Percentiles rank a stretch among this genome's conserved stretches.
Conservation (phyloP, 2,888 invertebrate species). For the Platycnemis pennipes region DNA sequence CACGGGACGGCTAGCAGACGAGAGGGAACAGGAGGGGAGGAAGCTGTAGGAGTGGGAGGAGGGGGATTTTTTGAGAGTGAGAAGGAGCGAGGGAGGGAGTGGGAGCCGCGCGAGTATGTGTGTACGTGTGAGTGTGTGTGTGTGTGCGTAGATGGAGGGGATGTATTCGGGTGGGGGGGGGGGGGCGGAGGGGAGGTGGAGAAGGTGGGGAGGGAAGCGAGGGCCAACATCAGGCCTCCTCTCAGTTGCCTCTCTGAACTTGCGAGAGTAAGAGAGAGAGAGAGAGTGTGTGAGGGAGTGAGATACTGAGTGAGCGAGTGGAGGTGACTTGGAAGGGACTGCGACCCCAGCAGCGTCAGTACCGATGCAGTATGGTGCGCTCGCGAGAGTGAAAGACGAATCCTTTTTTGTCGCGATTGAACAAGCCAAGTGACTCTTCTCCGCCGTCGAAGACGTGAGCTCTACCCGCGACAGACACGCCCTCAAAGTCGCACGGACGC, state of each 20-base stretch:
- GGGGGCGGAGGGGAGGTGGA: not conserved
- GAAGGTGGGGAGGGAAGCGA: not conserved
- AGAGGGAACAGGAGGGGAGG: conserved; percentile 5
- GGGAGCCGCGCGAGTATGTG: not conserved
- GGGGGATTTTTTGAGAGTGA: conserved; percentile 50
- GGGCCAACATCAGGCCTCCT: conserved; percentile 37
- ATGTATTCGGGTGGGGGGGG: not conserved
- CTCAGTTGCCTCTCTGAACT: conserved; percentile 62
- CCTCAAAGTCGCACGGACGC: not conserved
- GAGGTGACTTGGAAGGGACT: not conserved
- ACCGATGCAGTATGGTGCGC: not conserved
- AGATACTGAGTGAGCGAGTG: not conserved
- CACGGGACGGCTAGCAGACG: conserved; percentile 65
- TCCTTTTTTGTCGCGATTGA: not conserved
- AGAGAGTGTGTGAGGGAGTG: not conserved
- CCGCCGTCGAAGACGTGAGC: not conserved
- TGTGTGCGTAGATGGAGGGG: not conserved
- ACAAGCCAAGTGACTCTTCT: not conserved
- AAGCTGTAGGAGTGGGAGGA: not conserved
- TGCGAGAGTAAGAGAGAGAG: conserved; percentile 61
- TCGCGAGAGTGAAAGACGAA: not conserved
- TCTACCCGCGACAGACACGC: not conserved
- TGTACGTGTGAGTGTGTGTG: not conserved
- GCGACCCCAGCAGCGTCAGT: not conserved
- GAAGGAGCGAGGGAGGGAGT: not conserved